phyloP scores from a whole-genome alignment of 2,113 vertebrate species.

The Struthidea cinerea region DNA sequence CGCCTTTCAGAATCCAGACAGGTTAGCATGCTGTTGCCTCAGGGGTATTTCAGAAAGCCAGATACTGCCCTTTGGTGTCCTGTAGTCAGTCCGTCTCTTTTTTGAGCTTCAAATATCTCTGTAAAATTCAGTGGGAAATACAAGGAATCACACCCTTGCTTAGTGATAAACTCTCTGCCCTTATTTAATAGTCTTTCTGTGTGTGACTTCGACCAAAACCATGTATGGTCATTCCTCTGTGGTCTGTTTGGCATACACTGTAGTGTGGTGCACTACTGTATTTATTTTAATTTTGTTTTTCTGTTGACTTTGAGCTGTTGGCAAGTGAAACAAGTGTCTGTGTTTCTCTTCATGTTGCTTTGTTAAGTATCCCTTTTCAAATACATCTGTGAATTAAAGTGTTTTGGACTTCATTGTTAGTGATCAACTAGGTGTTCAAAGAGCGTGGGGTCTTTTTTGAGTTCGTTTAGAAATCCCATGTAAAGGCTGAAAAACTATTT shows the following conservation, averaged over 20 bases:
- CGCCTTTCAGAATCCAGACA: neutral
- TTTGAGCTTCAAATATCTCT: neutral
- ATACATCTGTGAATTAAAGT: neutral
- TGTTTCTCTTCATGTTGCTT: neutral
- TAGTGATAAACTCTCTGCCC: neutral
- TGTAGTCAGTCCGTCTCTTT: neutral
- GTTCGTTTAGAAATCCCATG: neutral
- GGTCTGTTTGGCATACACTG: neutral
- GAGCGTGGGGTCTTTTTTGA: neutral
- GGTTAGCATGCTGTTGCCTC: neutral
- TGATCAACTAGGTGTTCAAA: neutral
- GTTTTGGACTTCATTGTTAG: neutral
- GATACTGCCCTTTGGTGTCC: neutral
- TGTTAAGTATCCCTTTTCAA: neutral
- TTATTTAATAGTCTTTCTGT: neutral
- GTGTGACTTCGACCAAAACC: neutral
- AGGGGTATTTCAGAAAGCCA: neutral
- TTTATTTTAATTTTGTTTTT: neutral
- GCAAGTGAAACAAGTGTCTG: neutral
- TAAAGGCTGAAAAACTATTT: neutral
- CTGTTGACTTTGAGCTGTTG: neutral
- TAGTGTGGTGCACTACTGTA: neutral
- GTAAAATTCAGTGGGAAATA: neutral
- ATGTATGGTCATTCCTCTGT: neutral
- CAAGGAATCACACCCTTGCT: neutral